Percentiles rank a stretch among this genome's conserved stretches.
These are phyloP conservation scores for Acronicta aceris DNA, from an alignment of 2,888 invertebrate species.

Conservation along the genomic window DNA sequence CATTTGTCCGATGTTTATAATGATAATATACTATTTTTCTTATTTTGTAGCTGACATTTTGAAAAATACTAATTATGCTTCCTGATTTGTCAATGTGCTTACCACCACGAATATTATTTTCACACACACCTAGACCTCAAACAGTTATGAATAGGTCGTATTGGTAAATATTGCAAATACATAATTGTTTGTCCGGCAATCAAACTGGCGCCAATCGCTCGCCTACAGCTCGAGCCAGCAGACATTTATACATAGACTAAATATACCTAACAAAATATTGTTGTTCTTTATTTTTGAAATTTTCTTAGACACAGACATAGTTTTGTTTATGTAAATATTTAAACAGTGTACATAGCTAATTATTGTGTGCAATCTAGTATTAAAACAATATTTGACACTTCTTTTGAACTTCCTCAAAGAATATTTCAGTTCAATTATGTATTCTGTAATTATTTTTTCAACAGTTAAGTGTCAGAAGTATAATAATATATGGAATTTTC, in stretches of 20 bases:
- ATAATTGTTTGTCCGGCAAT: neutral
- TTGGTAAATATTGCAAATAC: neutral
- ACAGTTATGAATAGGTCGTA: neutral
- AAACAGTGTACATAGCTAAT: constrained; percentile 40
- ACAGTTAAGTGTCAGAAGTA: constrained; percentile 31
- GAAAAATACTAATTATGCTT: too few species aligned
- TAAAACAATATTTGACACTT: constrained; percentile 33
- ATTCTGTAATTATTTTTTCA: constrained; percentile 24
- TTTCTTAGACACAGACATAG: constrained; percentile 8
- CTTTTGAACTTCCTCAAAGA: constrained; percentile 24
- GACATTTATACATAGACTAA: constrained; percentile 10
- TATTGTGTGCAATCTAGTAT: constrained; percentile 55
- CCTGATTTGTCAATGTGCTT: too few species aligned
- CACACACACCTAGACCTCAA: too few species aligned
- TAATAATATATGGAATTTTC: constrained; percentile 32
- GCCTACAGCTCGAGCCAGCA: neutral
- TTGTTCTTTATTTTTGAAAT: constrained; percentile 11
- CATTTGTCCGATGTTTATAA: too few species aligned
- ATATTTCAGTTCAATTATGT: constrained; percentile 6
- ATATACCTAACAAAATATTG: constrained; percentile 7
- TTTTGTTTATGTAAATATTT: constrained; percentile 47
- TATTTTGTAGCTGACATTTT: too few species aligned
- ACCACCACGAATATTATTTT: too few species aligned
- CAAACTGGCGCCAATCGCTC: neutral
- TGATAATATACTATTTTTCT: too few species aligned